These are phyloP conservation scores for Oppia nitens DNA, from an alignment of 1,140 invertebrate species.

Conservation along the genomic window DNA sequence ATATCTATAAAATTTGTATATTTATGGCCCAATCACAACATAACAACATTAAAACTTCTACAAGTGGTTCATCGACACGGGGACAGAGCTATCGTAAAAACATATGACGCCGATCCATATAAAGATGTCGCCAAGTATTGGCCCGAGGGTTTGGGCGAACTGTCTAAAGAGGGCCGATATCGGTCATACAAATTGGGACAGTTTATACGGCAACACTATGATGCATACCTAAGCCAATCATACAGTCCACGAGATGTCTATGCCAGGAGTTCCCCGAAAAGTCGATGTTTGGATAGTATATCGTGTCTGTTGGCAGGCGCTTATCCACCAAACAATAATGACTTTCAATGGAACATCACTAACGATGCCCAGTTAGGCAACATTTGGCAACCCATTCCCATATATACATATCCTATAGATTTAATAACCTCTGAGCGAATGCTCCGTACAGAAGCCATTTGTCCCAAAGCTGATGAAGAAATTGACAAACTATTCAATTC, in stretches of 20 bases:
- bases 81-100: conserved; percentile 47
- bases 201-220: conserved; percentile 10
- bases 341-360: background rate
- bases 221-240: background rate
- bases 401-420: conserved; percentile 6
- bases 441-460: background rate
- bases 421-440: background rate
- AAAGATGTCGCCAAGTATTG: conserved; percentile 37
- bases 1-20: no score
- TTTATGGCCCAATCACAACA: background rate
- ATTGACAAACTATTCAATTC: background rate
- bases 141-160: conserved; percentile 53
- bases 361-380: background rate
- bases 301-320: conserved; percentile 9
- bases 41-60: conserved; percentile 1
- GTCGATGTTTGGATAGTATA: conserved; percentile 10
- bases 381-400: conserved; percentile 14
- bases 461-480: conserved; percentile 5
- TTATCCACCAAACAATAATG: conserved; percentile 3
- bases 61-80: conserved; percentile 30
- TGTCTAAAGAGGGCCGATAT: conserved; percentile 45
- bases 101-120: conserved; percentile 49
- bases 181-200: conserved; percentile 14
- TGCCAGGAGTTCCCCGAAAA: conserved; percentile 1
- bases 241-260: conserved; percentile 13